phyloP scores from a whole-genome alignment of 1,140 invertebrate genomes.

The Leptopilina boulardi region DNA sequence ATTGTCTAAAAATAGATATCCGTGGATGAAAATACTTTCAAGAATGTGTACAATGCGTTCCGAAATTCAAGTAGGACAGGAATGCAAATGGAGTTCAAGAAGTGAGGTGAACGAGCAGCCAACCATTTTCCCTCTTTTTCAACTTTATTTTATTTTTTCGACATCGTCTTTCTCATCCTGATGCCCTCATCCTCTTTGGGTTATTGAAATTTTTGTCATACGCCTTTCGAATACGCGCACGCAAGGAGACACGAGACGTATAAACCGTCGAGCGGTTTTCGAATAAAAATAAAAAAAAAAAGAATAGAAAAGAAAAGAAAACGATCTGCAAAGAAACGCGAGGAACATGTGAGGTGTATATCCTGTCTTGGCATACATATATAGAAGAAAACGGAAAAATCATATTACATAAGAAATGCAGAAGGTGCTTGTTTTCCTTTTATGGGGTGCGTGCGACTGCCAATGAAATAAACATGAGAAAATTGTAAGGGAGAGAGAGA shows the following conservation, averaged over 20 bases:
- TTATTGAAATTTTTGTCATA: conserved; percentile 70
- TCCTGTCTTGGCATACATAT: conserved; percentile 36
- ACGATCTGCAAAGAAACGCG: background rate
- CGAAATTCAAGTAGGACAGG: conserved; percentile 19
- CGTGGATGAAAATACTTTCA: background rate
- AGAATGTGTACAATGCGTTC: background rate
- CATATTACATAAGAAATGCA: conserved; percentile 14
- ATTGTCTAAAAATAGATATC: background rate
- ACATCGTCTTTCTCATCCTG: conserved; percentile 35
- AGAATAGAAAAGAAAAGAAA: background rate
- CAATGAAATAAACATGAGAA: conserved; percentile 70
- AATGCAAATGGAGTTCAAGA: background rate
- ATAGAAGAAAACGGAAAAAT: conserved; percentile 51
- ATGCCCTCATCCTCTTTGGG: conserved; percentile 42
- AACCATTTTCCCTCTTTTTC: conserved; percentile 34
- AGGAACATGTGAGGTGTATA: conserved; percentile 43
- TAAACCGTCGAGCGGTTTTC: conserved; percentile 34
- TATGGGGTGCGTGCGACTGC: conserved; percentile 61
- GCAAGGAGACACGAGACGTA: background rate
- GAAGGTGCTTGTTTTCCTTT: conserved; percentile 60
- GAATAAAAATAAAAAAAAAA: background rate
- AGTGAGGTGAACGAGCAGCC: conserved; percentile 4
- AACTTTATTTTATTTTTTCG: conserved; percentile 43
- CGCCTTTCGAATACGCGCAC: conserved; percentile 22
- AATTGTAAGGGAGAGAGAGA: conserved; percentile 47